Base-by-base conservation (phyloP, 35 echinoderm and acorn worm species). In the Apostichopus japonicus region DNA sequence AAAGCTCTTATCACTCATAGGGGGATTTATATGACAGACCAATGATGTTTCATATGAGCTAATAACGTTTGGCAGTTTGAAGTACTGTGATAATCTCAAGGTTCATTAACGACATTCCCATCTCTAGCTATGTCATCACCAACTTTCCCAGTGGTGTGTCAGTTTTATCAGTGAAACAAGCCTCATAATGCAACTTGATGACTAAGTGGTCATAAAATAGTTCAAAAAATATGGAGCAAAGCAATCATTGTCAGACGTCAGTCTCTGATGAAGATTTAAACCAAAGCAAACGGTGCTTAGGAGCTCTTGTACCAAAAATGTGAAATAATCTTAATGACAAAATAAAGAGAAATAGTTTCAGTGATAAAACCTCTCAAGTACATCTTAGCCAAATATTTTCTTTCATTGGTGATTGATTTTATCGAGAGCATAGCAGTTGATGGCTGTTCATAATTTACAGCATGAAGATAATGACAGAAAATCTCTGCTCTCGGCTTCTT, bases 111-210 rank as follows among this genome's bases (percentile, higher is more conserved):
- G 15, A 21, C 4, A 21, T 23, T 75, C 71, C 71, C 71, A 75
- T 75, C 71, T 75, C 71, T n/a, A n/a, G 61, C 61, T 19, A 23
- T 75, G 71, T 75, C 71, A 75, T 75, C 71, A 75, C 21, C 71
- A 23, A 21, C 16, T 75, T 75, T 23, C 71, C n/a, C 71, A 75
- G 17, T 6, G 22, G 71, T n/a, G 71, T 23, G 71, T 23, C 71
- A 75, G 71, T 7, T 75, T 75, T 75, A 75, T 75, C 71, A 75
- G 71, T 23, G 19, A 23, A 19, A n/a, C 17, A 3, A 23, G 71
- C 21, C 71, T 75, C 17, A 19, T 75, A 75, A 75, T 75, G 71
- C 71, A 75, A 19, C 17, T 19, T 75, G 71, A 75, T n/a, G 71
- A 75, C 21, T 19, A 75, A n/a, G 22, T 75, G 71, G 14, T 75